These are phyloP conservation scores for Drosophila maculinotata DNA, from an alignment of 2,888 invertebrate genomes.

Conservation along the genomic window DNA sequence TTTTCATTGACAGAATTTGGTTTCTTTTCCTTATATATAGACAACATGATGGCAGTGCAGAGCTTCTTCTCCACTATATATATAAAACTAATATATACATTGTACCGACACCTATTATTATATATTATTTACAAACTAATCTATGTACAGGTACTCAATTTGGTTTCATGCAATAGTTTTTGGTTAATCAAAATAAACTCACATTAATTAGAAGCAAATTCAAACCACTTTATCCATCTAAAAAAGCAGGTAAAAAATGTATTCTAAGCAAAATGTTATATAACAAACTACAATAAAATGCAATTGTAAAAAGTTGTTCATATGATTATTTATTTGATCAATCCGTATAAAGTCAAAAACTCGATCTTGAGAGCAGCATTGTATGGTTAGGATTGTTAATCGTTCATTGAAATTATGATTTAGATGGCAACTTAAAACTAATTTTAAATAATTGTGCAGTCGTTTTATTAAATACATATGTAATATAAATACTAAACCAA, in stretches of 20 bases:
- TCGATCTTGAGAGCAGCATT: conserved; percentile 38
- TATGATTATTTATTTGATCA: conserved; percentile 61
- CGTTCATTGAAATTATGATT: conserved; percentile 8
- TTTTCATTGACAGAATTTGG: background rate
- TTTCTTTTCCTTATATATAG: background rate
- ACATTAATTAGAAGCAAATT: conserved; percentile 14
- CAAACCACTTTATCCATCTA: conserved; percentile 11
- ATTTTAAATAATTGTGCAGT: conserved; percentile 50
- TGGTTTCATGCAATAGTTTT: conserved; percentile 32
- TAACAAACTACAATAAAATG: conserved; percentile 65
- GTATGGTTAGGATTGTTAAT: conserved; percentile 46
- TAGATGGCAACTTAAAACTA: conserved; percentile 46
- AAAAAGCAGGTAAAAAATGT: conserved; percentile 18
- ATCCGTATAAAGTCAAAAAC: conserved; percentile 32
- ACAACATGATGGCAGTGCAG: conserved; percentile 14
- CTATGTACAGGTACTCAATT: conserved; percentile 23
- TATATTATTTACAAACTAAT: conserved; percentile 50
- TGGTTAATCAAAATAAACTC: background rate
- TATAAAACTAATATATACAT: conserved; percentile 18
- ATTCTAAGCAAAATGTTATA: conserved; percentile 18
- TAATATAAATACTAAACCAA: conserved; percentile 21
- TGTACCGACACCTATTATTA: conserved; percentile 27
- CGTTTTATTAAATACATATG: conserved; percentile 26
- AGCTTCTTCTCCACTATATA: conserved; percentile 2
- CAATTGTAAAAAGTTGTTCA: conserved; percentile 61